Percentiles rank a stretch among this genome's conserved stretches.
phyloP scores from a whole-genome alignment of 2,113 vertebrate species.

The Anguilla rostrata region DNA sequence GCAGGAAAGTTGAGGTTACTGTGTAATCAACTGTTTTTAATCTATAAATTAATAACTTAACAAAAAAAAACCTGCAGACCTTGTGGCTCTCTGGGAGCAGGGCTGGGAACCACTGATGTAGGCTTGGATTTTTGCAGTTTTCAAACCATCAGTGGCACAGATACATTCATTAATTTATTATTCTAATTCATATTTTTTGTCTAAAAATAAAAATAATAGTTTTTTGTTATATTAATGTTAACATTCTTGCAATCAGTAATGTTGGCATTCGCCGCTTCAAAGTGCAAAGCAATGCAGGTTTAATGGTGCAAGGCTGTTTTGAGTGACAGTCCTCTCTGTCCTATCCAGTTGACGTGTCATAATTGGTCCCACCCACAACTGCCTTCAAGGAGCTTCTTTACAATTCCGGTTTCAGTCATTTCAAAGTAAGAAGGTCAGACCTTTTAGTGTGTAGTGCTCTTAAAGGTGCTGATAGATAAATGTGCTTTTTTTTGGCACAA shows the following conservation, averaged over 20 bases:
- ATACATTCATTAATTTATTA: background rate
- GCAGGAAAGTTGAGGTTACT: background rate
- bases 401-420: background rate
- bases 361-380: background rate
- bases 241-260: background rate
- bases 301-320: background rate
- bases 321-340: background rate
- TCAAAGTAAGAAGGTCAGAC: background rate
- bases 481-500: background rate
- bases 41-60: background rate
- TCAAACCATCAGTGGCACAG: background rate
- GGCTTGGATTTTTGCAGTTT: slow-evolving; percentile 8
- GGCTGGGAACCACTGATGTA: background rate
- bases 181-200: background rate
- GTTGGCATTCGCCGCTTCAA: background rate
- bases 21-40: background rate
- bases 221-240: background rate
- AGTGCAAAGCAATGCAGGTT: background rate
- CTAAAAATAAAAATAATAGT: background rate
- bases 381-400: background rate
- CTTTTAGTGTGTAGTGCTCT: background rate
- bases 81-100: background rate
- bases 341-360: background rate
- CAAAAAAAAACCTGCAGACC: no score
- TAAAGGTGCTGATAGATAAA: background rate